Base-by-base conservation (phyloP, 2,888 invertebrate species). In the Polydrusus cervinus region DNA sequence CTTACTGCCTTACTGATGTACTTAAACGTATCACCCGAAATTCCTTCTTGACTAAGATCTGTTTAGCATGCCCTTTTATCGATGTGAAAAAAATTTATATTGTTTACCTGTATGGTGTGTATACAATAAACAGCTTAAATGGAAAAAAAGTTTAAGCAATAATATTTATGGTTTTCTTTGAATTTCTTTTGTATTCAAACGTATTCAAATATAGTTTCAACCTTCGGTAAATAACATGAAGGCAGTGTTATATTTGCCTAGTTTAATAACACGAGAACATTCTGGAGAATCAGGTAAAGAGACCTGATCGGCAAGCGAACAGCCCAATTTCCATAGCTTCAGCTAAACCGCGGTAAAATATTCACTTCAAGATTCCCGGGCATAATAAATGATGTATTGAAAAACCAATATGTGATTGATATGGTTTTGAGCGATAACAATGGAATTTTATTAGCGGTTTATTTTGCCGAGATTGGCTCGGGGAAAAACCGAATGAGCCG, bases 341-440 rank as follows among this genome's bases (percentile, higher is more conserved):
- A 16, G 61, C 49, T 68, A 72, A 66, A 66, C 13, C 72, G 62
- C 53, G 53, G 60, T 67, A 71, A 67, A 71, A 75, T 75, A 71
- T 75, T 67, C 75, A 67, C 71, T 55, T 30, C 75, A 68, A 71
- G 71, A 75, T 71, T 71, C 62, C 71, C 18, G 30, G 62, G 62
- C 71, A 62, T 71, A 75, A 62, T 72, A 68, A 76, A 72, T 72
- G 76, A 72, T 62, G 72, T 72, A 76, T 72, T 76, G 72, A 75
- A 75, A 71, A 68, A 67, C 68, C 72, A 69, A 76, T 72, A 76
- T 76, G 72, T 72, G 72, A 72, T 72, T 72, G 72, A 76, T 76
- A 76, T 47, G 76, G 76, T 71, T 72, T 53, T 66, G 71, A 75
- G 51, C 75, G 75, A 76, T 76, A 72, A 76, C 71, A 72, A 76